These are phyloP conservation scores for Drosophila paranaensis DNA, from an alignment of 2,888 invertebrate species.

Conservation along the genomic window DNA sequence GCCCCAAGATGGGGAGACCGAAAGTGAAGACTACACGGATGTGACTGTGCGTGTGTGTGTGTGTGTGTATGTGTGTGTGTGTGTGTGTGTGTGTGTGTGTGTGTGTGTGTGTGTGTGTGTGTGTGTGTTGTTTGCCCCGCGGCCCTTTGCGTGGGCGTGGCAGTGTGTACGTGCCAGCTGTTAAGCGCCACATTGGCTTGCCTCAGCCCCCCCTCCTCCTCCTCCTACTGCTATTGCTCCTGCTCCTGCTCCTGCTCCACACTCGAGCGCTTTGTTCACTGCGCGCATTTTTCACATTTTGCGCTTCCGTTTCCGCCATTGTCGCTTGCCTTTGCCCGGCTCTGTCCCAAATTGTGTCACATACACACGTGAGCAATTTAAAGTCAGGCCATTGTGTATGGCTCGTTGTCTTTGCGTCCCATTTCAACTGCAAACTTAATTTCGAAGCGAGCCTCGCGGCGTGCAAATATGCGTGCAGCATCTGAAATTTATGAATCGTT, in stretches of 20 bases:
- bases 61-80: slow-evolving; percentile 36
- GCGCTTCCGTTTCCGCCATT: slow-evolving; percentile 72
- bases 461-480: slow-evolving; percentile 54
- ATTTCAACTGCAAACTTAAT: slow-evolving; percentile 79
- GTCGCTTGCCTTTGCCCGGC: slow-evolving; percentile 31
- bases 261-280: slow-evolving; percentile 53
- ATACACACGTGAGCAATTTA: slow-evolving; percentile 78
- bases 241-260: not conserved
- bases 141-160: slow-evolving; percentile 36
- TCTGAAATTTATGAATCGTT: slow-evolving; percentile 61
- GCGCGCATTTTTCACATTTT: slow-evolving; percentile 70
- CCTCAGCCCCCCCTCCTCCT: not conserved
- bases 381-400: slow-evolving; percentile 38
- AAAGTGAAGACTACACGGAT: slow-evolving; percentile 35
- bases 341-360: slow-evolving; percentile 70
- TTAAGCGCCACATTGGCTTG: slow-evolving; percentile 50
- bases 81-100: slow-evolving; percentile 13
- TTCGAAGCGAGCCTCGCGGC: slow-evolving; percentile 57
- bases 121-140: slow-evolving; percentile 53
- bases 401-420: slow-evolving; percentile 39
- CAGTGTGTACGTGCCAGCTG: slow-evolving; percentile 67
- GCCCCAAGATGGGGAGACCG: slow-evolving; percentile 26
- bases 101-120: slow-evolving; percentile 4
- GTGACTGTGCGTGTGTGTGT: not conserved
- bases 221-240: too few relatives aligned